Base-by-base conservation (phyloP, 2,888 invertebrate species). In the Maniola hyperantus region DNA sequence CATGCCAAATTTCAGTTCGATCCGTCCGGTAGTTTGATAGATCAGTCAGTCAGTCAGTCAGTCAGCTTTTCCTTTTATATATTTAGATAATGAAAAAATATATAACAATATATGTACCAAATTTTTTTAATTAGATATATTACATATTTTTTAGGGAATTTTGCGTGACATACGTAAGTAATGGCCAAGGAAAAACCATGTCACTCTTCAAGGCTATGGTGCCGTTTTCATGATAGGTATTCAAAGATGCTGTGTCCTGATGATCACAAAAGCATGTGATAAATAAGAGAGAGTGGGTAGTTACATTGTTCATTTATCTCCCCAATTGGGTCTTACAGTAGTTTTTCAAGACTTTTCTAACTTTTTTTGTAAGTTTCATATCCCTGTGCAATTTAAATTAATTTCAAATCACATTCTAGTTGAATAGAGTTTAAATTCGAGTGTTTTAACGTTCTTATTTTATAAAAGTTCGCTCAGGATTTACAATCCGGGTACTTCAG, bases 401-500 rank as follows among this genome's bases (percentile, higher is more conserved):
- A 65, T 57, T 34, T 63, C 34, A 63, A 54, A 55, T 46, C 54
- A 46, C 44, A 54, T 36, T 39, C 39, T 42, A 64, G 60, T 60
- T 39, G 48, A 58, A 66, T 64, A 60, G 57, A 55, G 48, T 64
- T 67, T 57, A 62, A 58, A 58, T 54, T 62, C 53, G 57, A 62
- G 36, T 53, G 39, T 62, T 60, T 64, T 67, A 61, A 64, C 64
- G 61, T 67, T 67, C 70, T 72, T 71, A 71, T 85, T 88, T 88
- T 88, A 69, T 72, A 72, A 83, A 90, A 87, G 88, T 89, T 88
- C 85, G 77, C 82, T 80, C 83, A 84, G 86, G 89, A 91, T 91
- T 91, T 91, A 91, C 91, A 90, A 91, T 90, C 83, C 82, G 85
- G 84, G 83, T 84, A 89, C 92, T 91, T 88, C 88, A 88, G 82